These are phyloP conservation scores for Bolinopsis microptera DNA, from an alignment of 37 sponge, comb jelly and placozoan genomes.

Conservation along the genomic window DNA sequence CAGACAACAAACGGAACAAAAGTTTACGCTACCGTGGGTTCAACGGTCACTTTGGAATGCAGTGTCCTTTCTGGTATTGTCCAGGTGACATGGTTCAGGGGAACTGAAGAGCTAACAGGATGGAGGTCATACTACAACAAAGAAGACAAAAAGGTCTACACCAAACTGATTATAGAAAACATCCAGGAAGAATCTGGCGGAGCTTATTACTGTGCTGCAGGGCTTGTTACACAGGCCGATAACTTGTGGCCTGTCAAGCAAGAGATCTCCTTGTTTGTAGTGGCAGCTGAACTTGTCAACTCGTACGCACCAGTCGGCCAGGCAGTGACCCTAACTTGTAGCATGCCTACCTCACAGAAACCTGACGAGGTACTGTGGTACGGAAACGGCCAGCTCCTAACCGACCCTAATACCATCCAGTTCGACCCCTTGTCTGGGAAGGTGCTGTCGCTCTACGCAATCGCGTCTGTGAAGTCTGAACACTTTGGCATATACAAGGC, in stretches of 20 bases:
- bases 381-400: not conserved
- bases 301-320: conserved; percentile 10
- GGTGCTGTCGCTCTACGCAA: not conserved
- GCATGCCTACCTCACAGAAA: not conserved
- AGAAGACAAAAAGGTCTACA: not conserved
- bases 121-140: not conserved
- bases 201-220: not conserved
- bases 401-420: not conserved
- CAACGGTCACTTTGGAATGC: not conserved
- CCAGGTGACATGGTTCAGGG: conserved; percentile 40
- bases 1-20: conserved; percentile 34
- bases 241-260: conserved; percentile 42
- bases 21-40: not conserved
- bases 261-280: not conserved
- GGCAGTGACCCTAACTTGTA: not conserved
- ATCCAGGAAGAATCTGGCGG: not conserved
- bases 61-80: not conserved
- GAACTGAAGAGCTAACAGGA: not conserved
- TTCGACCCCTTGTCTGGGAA: not conserved
- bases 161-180: not conserved
- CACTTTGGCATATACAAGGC: conserved; percentile 43
- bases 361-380: conserved; percentile 58
- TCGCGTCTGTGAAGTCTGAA: not conserved
- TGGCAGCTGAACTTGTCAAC: not conserved
- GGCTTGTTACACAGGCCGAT: not conserved